Percentiles rank a stretch among this genome's conserved stretches.
phyloP scores from a whole-genome alignment of 2,888 invertebrate species.

The Amphipoea oculea region DNA sequence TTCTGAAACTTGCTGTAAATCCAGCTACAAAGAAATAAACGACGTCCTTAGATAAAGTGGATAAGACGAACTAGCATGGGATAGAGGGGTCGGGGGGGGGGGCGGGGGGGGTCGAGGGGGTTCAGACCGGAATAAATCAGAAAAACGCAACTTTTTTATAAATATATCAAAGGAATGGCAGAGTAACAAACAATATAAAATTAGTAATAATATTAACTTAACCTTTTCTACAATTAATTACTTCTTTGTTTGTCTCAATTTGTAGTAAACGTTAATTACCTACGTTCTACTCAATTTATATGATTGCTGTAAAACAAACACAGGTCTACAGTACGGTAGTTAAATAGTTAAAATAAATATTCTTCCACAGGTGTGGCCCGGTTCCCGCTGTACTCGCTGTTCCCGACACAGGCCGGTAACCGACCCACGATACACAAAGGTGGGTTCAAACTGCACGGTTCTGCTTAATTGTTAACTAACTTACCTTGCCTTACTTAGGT shows the following conservation, averaged over 20 bases:
- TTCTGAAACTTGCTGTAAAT: slow-evolving; percentile 2
- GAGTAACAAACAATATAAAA: neutral
- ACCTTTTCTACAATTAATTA: slow-evolving; percentile 6
- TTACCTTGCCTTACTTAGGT: slow-evolving; percentile 23
- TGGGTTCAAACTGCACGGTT: slow-evolving; percentile 71
- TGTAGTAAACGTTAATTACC: slow-evolving; percentile 10
- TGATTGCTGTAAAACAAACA: slow-evolving; percentile 23
- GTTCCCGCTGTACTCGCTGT: slow-evolving; percentile 93
- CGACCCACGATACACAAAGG: slow-evolving; percentile 90
- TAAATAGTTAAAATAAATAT: slow-evolving; percentile 54
- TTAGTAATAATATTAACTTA: neutral
- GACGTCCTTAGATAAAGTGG: no score
- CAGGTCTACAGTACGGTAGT: slow-evolving; percentile 13
- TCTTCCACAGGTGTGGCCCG: slow-evolving; percentile 91
- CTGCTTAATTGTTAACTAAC: slow-evolving; percentile 43
- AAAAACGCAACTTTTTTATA: no score
- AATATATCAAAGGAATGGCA: neutral
- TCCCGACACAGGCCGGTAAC: slow-evolving; percentile 87
- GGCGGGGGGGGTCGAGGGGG: no score
- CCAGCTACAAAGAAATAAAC: neutral
- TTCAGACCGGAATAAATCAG: no score
- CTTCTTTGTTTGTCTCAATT: slow-evolving; percentile 32
- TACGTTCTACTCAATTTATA: slow-evolving; percentile 27
- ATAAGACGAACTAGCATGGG: no score
- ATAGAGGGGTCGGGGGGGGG: no score